Conservation (phyloP, 2,888 invertebrate species). For the Balanococcus diminutus region DNA sequence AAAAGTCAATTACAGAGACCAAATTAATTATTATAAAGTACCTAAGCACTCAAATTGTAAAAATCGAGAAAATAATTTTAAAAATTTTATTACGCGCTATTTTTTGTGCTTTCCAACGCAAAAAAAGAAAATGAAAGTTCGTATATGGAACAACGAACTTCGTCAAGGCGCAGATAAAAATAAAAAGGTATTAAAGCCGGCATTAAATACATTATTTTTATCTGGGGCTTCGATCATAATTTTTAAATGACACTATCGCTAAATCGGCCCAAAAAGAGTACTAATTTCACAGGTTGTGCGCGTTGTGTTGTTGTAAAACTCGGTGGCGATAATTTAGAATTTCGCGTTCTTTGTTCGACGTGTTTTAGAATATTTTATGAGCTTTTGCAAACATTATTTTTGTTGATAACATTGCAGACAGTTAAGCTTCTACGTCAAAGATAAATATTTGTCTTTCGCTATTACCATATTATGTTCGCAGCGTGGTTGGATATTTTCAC, state of each 20-base stretch:
- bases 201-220: background rate
- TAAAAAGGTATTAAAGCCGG: background rate
- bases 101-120: too few species aligned
- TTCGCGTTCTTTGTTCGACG: conserved; percentile 29
- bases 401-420: conserved; percentile 41
- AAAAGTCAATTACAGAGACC: too few species aligned
- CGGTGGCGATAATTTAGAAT: conserved; percentile 14
- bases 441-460: conserved; percentile 33
- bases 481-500: conserved; percentile 7
- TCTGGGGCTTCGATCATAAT: background rate
- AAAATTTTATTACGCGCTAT: too few species aligned
- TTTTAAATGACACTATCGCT: background rate
- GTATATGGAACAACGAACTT: background rate
- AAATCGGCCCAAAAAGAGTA: conserved; percentile 17
- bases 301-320: background rate
- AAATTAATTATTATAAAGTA: too few species aligned
- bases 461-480: conserved; percentile 28
- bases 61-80: too few species aligned
- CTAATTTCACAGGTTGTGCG: background rate
- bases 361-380: conserved; percentile 41
- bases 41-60: too few species aligned
- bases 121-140: too few species aligned
- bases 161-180: background rate
- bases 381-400: conserved; percentile 43
- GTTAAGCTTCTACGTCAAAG: conserved; percentile 14